Base-by-base conservation (phyloP, 2,113 vertebrate genomes). In the Xiphophorus maculatus region DNA sequence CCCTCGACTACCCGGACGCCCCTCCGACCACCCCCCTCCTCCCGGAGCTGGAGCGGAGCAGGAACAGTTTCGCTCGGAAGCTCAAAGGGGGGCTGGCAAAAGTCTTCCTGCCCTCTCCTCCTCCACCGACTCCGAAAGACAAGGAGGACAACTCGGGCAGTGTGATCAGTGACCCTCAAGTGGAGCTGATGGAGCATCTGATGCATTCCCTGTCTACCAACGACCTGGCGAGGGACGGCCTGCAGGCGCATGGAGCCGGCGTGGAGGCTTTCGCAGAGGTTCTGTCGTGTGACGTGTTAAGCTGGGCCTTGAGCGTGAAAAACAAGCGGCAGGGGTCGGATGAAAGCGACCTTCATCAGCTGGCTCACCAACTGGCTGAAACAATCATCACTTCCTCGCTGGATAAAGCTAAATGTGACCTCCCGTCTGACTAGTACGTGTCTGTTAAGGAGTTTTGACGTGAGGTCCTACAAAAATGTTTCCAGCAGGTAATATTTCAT, bases 1-100 rank as follows among this genome's bases (percentile, higher is more conserved):
- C 95, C 19, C 88, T 94, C 0, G 94, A 95, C 76, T 95, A 95
- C 89, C 94, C 94, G 1, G 94, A 95, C 5, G 92, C 94, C 64
- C 94, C 95, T 11, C 94, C 94, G 0, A 88, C 91, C 61, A 94
- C 94, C 0, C 94, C 95, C 1, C 87, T 95, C 33, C 51, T 92
- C 61, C 92, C 93, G 0, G 91, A 94, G 82, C 89, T 90, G 1
- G 75, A 87, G 19, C 90, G 77, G 61, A 93, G 90, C 87, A 86
- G 91, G n/a, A 44, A 60, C 63, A 94, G 94, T 32, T 95, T 95
- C 2, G 69, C 90, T 74, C 84, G 93, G 51, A 93, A 92, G 69
- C 90, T 95, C 2, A 94, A 95, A 72, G 93, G 91, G 63, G 93
- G 93, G 22, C 63, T 95, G 17, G 94, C 94, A 0, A 93, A 91